These are phyloP conservation scores for Neodiprion pinetum DNA, from an alignment of 1,140 invertebrate genomes.

Conservation along the genomic window DNA sequence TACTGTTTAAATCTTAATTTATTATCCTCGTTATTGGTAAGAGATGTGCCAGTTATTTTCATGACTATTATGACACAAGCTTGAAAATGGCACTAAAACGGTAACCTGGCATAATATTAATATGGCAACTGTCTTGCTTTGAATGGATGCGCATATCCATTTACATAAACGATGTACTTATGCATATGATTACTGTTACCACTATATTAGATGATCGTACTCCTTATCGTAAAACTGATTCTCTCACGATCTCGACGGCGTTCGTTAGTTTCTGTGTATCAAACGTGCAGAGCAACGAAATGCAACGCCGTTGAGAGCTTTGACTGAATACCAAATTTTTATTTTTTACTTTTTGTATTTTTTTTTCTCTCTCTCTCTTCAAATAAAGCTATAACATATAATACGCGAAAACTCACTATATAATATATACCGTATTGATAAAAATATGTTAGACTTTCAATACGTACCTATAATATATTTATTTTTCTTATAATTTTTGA, in stretches of 20 bases:
- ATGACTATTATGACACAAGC: constrained; percentile 38
- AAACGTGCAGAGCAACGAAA: too few relatives aligned
- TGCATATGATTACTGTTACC: neutral
- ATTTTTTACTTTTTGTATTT: neutral
- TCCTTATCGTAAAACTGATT: neutral
- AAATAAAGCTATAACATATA: constrained; percentile 29
- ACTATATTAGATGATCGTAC: neutral
- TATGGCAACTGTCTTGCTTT: constrained; percentile 8
- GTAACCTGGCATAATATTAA: constrained; percentile 37
- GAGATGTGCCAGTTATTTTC: neutral
- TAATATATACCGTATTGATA: too few relatives aligned
- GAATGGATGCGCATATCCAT: neutral
- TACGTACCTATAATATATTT: too few relatives aligned
- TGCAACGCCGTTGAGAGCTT: too few relatives aligned
- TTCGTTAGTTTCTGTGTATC: too few relatives aligned
- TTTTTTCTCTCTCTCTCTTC: neutral
- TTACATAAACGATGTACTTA: too few relatives aligned
- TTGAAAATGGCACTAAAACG: constrained; percentile 45
- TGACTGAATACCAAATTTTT: neutral
- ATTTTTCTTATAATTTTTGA: too few relatives aligned
- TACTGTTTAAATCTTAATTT: too few relatives aligned
- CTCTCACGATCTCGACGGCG: neutral
- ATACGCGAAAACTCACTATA: constrained; percentile 19
- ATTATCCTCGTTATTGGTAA: neutral
- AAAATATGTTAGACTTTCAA: too few relatives aligned